Conservation (phyloP, 2,797 vertebrate species). For the Notolabrus celidotus region DNA sequence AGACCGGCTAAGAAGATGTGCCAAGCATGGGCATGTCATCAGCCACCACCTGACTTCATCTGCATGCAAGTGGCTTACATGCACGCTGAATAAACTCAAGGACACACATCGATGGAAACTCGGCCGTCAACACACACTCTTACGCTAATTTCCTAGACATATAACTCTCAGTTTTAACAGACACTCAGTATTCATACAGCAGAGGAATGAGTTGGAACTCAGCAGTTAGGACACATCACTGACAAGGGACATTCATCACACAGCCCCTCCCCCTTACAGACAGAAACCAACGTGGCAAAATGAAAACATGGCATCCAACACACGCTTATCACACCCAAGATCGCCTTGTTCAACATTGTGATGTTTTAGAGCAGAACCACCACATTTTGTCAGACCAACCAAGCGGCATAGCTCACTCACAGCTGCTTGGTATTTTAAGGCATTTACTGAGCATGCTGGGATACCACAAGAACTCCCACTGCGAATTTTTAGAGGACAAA, state of each 20-base stretch:
- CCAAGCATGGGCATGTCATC: constrained; percentile 56
- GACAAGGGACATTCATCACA: constrained; percentile 57
- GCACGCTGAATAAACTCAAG: constrained; percentile 44
- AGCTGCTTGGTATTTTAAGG: constrained; percentile 6
- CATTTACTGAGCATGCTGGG: background rate
- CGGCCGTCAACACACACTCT: background rate
- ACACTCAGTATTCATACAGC: constrained; percentile 49
- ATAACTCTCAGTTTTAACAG: constrained; percentile 27
- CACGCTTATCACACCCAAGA: constrained; percentile 24
- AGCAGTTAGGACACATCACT: constrained; percentile 41
- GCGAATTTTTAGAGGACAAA: constrained; percentile 43
- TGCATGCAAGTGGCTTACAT: background rate
- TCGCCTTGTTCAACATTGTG: constrained; percentile 22
- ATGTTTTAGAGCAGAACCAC: constrained; percentile 6
- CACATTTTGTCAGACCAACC: background rate
- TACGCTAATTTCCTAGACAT: constrained; percentile 19
- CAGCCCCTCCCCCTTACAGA: constrained; percentile 17
- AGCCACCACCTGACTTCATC: constrained; percentile 61
- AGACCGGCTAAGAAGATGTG: constrained; percentile 58
- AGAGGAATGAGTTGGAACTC: constrained; percentile 28
- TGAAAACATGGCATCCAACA: constrained; percentile 25
- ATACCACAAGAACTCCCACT: constrained; percentile 4
- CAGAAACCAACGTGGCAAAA: constrained; percentile 22
- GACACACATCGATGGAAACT: constrained; percentile 24
- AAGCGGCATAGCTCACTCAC: background rate